Conservation (phyloP, 2,113 vertebrate genomes). For the Hyperopisus bebe region DNA sequence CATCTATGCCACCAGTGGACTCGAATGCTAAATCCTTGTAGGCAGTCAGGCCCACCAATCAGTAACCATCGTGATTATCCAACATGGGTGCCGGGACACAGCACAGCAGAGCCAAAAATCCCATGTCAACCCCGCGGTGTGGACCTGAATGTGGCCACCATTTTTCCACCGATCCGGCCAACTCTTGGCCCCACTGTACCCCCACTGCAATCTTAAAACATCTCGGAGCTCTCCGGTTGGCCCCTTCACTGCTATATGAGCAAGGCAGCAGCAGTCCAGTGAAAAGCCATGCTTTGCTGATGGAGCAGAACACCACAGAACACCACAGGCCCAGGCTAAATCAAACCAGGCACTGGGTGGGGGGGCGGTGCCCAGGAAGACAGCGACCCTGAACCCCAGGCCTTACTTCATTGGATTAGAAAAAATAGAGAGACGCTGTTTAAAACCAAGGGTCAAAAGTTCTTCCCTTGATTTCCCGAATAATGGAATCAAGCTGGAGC, state of each 20-base stretch:
- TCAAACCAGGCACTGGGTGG: conserved; percentile 47
- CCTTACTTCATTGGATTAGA: background rate
- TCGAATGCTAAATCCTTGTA: background rate
- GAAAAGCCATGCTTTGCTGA: background rate
- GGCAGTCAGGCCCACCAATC: background rate
- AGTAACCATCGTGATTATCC: background rate
- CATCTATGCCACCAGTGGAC: background rate
- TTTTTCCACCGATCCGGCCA: background rate
- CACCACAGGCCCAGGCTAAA: conserved; percentile 40
- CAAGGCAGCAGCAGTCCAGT: background rate
- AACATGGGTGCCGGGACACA: background rate
- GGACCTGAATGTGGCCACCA: background rate
- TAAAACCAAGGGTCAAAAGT: conserved; percentile 22
- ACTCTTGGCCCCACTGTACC: conserved; percentile 29
- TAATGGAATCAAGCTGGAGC: conserved; percentile 30
- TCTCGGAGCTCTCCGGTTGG: background rate
- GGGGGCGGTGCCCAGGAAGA: conserved; percentile 27
- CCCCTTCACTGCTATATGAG: conserved; percentile 20
- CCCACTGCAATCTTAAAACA: conserved; percentile 22
- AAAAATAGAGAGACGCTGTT: background rate
- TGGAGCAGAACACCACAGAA: conserved; percentile 13
- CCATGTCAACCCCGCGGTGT: background rate
- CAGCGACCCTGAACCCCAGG: background rate
- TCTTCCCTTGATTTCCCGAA: background rate
- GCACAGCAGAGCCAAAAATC: background rate